Evolutionary conservation across 2,888 invertebrate species (phyloP), one percentile per base, ranked within the genome.

Genomic region (Leptopilina drosophilae): DNA sequence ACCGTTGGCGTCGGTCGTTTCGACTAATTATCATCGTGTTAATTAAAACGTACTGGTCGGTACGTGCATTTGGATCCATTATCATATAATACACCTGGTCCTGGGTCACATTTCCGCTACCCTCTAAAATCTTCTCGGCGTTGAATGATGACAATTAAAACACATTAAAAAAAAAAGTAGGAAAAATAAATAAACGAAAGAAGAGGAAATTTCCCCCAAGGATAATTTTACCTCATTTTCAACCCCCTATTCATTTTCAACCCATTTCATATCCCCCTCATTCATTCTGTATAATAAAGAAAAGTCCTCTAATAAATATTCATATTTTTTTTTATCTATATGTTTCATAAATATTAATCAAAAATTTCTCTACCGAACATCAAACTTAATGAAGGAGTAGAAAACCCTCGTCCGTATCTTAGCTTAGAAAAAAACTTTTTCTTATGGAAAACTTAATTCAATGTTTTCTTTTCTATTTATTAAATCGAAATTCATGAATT

Each of bases 1-100:
- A 76, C 65, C 53, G 53, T 76, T 46, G 66, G 80, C 69, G 9
- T 40, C 56, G 75, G 76, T 26, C 69, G 78, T 85, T 84, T 84
- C 84, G 81, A 81, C 84, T 84, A 85, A 85, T 85, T 85, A 84
- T 85, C 79, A 81, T 83, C 80, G 66, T 81, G 82, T 85, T 87
- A 87, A 87, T 87, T 87, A 86, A 87, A 86, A 86, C 82, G 84
- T 82, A 85, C 79, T 77, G 77, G 76, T 79, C 62, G 56, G 56
- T 67, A 76, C 53, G 81, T 79, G 82, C 82, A 85, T 85, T 84
- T 85, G 84, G 81, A 83, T 83, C 82, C 87, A 87, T 87, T 87
- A 88, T 86, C 84, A 84, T 85, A 87, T 73, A 73, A 73, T 73
- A 73, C 73, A 56, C 73, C 73, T 73, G 73, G 56, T 40, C n/a